Evolutionary conservation across 2,113 vertebrate species (phyloP).

Genomic region (Lethenteron reissneri): DNA sequence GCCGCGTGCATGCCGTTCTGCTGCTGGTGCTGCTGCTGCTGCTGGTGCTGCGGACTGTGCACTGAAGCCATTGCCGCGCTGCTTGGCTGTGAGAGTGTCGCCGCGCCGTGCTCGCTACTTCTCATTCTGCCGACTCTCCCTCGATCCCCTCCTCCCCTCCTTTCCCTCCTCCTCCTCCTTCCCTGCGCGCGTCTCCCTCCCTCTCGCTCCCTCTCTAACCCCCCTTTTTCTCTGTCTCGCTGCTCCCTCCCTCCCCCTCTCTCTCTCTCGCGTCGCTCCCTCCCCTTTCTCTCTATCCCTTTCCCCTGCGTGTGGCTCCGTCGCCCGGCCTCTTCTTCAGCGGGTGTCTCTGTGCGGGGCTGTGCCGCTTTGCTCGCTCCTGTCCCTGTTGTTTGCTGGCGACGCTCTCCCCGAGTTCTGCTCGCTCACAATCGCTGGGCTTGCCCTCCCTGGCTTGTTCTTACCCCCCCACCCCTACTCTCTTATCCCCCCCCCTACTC

Average conservation of each 20-base stretch:
- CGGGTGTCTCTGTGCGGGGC: neutral
- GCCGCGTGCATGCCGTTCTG: neutral
- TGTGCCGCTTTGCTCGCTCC: neutral
- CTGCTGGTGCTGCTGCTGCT: constrained; percentile 3
- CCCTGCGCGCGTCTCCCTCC: neutral
- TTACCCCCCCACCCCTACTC: neutral
- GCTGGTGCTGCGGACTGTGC: neutral
- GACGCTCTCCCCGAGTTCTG: neutral
- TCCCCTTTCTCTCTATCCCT: neutral
- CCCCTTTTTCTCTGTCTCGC: neutral
- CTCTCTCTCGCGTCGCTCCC: neutral
- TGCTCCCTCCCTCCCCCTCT: neutral
- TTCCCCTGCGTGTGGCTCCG: neutral
- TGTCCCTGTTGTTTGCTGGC: neutral
- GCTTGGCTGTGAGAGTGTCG: neutral
- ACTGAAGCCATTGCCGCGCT: neutral
- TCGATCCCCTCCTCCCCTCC: neutral
- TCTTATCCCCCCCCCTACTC: neutral
- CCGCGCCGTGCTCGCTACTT: constrained; percentile 1
- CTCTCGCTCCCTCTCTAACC: neutral
- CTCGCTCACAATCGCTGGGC: neutral
- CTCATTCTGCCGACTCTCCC: neutral
- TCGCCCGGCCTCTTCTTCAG: neutral
- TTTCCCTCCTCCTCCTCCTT: neutral
- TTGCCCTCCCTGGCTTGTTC: neutral